phyloP scores from a whole-genome alignment of 2,888 invertebrate species.

The Ormyrus nitidulus region DNA sequence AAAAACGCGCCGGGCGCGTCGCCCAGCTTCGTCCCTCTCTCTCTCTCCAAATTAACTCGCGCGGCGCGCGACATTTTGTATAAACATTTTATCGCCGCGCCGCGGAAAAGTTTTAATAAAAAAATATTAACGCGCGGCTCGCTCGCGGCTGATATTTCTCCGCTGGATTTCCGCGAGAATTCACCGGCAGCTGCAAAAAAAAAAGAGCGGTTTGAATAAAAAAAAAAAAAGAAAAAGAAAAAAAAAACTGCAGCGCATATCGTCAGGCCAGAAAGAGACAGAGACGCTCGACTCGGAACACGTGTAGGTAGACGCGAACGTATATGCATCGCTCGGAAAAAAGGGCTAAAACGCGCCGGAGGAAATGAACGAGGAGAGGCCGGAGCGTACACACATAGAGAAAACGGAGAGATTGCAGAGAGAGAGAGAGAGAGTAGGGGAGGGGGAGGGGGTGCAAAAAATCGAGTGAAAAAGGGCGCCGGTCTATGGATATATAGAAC shows the following conservation, averaged over 20 bases:
- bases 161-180: conserved; percentile 25
- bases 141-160: conserved; percentile 21
- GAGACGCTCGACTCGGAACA: not conserved
- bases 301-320: conserved; percentile 10
- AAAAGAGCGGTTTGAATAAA: conserved; percentile 34
- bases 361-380: conserved; percentile 34
- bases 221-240: conserved; percentile 3
- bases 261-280: not conserved
- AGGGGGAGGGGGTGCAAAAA: conserved; percentile 37
- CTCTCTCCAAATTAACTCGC: conserved; percentile 16
- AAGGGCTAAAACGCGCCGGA: conserved; percentile 35
- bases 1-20: conserved; percentile 2
- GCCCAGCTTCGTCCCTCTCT: too few relatives aligned
- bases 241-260: not conserved
- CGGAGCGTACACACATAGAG: not conserved
- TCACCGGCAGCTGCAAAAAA: conserved; percentile 34
- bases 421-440: not conserved
- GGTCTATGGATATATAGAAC: conserved; percentile 15
- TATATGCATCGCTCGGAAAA: conserved; percentile 6
- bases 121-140: conserved; percentile 37
- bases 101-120: conserved; percentile 39
- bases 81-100: conserved; percentile 42
- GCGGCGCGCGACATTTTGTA: conserved; percentile 2
- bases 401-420: conserved; percentile 13
- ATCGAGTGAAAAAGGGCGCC: conserved; percentile 48